Base-by-base conservation (phyloP, 2,797 vertebrate species). In the Sebastiscus tertius region DNA sequence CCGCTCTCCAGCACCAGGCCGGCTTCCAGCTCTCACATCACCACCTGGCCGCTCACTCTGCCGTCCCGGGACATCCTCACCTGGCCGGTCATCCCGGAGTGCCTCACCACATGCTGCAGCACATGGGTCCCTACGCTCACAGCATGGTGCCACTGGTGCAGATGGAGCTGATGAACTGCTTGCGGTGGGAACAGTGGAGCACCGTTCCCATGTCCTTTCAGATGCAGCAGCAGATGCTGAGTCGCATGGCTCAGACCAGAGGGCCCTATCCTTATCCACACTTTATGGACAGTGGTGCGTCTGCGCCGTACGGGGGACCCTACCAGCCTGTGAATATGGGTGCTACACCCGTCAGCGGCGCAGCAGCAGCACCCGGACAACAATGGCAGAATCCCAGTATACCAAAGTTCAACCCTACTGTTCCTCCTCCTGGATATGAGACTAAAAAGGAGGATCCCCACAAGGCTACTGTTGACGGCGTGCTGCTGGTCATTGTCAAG, bases 171-270 rank as follows among this genome's bases (percentile, higher is more conserved):
- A 98, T 99, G 92, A 98, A 95, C 10, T 97, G 97, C 80, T 70
- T 99, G 80, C 96, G 88, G 2, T 94, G 93, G 93, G 93, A 98
- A 55, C 97, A 99, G 89, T 99, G 98, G 98, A 97, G 97, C 0
- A 97, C 97, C 14, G 97, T 98, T 89, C 97, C 97, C 14, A 99
- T 99, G 98, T 99, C 98, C 87, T 98, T 99, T 93, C 98, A 99
- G 94, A 99, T 99, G 99, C 98, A 99, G 92, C 99, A 98, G 0
- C 99, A 99, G 91, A 95, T 99, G 97, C 90, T 99, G 90, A 99
- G 98, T 92, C 98, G 98, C 73, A 97, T 99, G 92, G 97, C 98
- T 29, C 99, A 99, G 76, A 97, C 96, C 0, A 95, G 99, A 75
- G 96, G 97, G 16, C 94, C 96, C 0, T 99, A 97, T 82, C 95